Base-by-base conservation (phyloP, 2,113 vertebrate species). In the Girardinichthys multiradiatus region DNA sequence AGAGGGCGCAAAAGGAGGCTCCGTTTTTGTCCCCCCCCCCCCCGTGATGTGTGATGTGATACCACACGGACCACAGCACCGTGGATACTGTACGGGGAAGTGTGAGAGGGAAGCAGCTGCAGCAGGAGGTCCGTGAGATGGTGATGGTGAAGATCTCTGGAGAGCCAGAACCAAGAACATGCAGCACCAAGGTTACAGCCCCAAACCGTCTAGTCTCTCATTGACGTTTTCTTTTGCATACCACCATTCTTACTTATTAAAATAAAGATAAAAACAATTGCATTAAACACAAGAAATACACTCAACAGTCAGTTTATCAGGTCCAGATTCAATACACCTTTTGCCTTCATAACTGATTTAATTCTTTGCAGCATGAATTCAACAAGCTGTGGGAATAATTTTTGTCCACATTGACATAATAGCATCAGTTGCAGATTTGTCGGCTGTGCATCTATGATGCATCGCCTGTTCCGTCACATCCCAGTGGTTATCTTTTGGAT, bases 1-100 rank as follows among this genome's bases (percentile, higher is more conserved):
- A 72, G 68, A 66, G 64, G 72, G 83, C 60, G 66, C 79, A 74
- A 83, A 71, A 85, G 83, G 87, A 89, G 90, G 87, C 79, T 87
- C 48, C 76, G 26, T 76, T 62, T 83, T 74, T 85, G 63, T 84
- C 86, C 82, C 63, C 85, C 81, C 71, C 79, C 48, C 48, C 9
- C 6, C 7, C 70, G 69, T 89, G 86, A 89, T 88, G 86, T 81
- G 90, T 87, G 89, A 92, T 90, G 86, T 69, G 89, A 87, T 76
- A 79, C 70, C 84, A 85, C 82, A 76, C 76, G 37, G 65, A 85
- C 85, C 81, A 81, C 76, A 87, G 71, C 88, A 83, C 30, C 60
- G 68, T 15, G 57, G 27, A 2, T 81, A 74, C 83, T 74, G 86
- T 85, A 72, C 68, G n/a, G 65, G 42, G 42, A 45, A 45, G 57